Evolutionary conservation across 2,797 vertebrate species (phyloP).

Genomic region (Momotus momota): DNA sequence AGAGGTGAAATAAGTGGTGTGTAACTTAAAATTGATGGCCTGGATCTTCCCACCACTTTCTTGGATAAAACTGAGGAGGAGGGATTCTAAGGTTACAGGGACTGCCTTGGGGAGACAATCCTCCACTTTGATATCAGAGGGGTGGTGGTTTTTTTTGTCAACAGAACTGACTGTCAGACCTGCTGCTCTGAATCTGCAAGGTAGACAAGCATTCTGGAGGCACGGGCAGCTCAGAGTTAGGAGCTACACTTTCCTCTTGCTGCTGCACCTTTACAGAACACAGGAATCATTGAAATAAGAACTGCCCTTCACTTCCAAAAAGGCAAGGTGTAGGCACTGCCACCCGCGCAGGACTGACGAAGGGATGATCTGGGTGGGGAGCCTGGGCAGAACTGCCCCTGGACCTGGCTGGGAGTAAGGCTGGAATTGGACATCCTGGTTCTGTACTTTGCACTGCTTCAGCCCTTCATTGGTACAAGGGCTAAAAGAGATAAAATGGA

Average conservation of each 20-base stretch:
- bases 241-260: not conserved
- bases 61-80: not conserved
- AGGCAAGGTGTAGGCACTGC: not conserved
- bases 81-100: not conserved
- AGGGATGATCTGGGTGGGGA: not conserved
- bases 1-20: not conserved
- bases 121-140: not conserved
- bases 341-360: not conserved
- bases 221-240: accelerated
- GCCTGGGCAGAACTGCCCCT: not conserved
- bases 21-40: not conserved
- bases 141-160: not conserved
- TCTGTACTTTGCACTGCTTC: not conserved
- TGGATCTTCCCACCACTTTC: not conserved
- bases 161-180: not conserved
- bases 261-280: not conserved
- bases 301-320: not conserved
- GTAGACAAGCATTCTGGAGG: not conserved
- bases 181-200: not conserved
- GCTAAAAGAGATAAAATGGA: not conserved
- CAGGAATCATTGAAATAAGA: not conserved
- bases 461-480: not conserved
- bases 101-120: not conserved
- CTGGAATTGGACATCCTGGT: not conserved
- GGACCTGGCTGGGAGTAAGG: not conserved